phyloP scores from a whole-genome alignment of 2,797 vertebrate species.

The Limnodromus scolopaceus region DNA sequence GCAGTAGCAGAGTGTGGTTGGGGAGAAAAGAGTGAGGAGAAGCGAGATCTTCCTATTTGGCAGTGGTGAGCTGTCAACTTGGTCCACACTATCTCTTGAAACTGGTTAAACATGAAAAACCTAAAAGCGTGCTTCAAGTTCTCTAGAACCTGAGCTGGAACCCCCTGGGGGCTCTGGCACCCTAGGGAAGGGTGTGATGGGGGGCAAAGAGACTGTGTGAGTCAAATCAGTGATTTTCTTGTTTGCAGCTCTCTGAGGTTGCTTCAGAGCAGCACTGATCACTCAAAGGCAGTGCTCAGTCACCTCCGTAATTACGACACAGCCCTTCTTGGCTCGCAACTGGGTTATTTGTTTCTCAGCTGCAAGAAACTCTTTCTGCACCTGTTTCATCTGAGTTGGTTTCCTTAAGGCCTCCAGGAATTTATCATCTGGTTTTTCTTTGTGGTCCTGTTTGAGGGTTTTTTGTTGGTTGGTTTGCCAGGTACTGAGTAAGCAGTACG shows the following conservation, averaged over 20 bases:
- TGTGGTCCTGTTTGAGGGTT: background rate
- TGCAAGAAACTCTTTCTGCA: background rate
- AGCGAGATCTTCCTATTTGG: background rate
- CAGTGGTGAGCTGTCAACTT: background rate
- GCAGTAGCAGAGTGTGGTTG: background rate
- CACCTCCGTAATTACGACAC: fast-evolving
- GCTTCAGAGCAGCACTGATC: background rate
- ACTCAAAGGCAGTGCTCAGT: background rate
- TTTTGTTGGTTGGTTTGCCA: background rate
- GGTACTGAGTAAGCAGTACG: background rate
- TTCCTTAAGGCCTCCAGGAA: background rate
- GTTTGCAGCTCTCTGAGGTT: background rate
- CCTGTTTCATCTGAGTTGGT: background rate
- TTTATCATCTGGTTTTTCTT: background rate
- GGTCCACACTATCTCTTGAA: background rate
- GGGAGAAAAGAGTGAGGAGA: background rate
- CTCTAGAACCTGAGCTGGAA: background rate
- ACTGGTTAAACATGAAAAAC: background rate
- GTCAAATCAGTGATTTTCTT: background rate
- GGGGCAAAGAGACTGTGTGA: background rate
- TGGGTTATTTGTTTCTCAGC: background rate
- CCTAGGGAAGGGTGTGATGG: background rate
- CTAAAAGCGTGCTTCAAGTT: background rate
- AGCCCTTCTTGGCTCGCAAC: background rate
- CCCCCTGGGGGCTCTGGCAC: background rate